Conservation (phyloP, 2,797 vertebrate genomes). For the Melanotaenia pygmaea region DNA sequence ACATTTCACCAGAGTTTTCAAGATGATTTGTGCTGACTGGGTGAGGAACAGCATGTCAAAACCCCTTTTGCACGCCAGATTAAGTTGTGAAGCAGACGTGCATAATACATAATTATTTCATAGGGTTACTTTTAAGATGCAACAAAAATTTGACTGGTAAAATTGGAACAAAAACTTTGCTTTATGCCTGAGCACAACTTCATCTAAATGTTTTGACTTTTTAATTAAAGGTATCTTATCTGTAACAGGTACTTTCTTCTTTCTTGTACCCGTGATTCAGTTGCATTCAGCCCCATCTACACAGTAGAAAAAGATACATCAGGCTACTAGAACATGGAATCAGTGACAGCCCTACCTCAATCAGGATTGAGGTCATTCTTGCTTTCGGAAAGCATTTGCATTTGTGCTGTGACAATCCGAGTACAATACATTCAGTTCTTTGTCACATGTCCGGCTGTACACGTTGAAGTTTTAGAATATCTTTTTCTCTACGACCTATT, state of each 20-base stretch:
- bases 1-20: too few relatives aligned
- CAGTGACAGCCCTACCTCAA: conserved; percentile 35
- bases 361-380: conserved; percentile 41
- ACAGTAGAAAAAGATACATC: conserved; percentile 66
- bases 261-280: conserved; percentile 12
- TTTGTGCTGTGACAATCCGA: conserved; percentile 67
- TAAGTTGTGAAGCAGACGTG: too few relatives aligned
- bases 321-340: conserved; percentile 31
- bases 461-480: conserved; percentile 23
- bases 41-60: too few relatives aligned
- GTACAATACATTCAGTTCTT: conserved; percentile 76
- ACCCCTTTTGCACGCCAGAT: too few relatives aligned
- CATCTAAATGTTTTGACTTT: conserved; percentile 18
- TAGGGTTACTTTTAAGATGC: too few relatives aligned
- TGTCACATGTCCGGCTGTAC: conserved; percentile 52
- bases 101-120: too few relatives aligned
- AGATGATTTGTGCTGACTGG: too few relatives aligned
- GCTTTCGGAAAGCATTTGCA: conserved; percentile 43
- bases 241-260: conserved; percentile 1
- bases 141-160: too few relatives aligned
- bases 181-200: conserved; percentile 27
- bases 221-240: not conserved
- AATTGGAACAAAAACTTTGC: not conserved
- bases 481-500: conserved; percentile 8
- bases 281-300: conserved; percentile 56